A percentile compares a stretch with the other conserved stretches of the same genome.
Evolutionary conservation across 1,140 invertebrate species (phyloP).

Genomic region (Pseudoatta argentina): DNA sequence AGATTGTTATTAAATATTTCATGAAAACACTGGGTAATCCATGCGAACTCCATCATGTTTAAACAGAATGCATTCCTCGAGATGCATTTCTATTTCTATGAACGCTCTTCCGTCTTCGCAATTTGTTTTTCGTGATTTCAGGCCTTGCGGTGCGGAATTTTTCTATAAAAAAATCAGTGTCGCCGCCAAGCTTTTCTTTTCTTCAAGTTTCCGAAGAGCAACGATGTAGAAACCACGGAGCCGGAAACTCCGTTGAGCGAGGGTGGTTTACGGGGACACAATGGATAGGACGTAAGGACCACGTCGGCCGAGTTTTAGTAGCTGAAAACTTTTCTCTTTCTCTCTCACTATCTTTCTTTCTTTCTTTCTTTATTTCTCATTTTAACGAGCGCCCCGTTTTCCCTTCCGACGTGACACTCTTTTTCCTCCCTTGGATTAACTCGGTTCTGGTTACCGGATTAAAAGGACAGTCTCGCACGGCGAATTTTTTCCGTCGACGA

Average conservation of each 20-base stretch:
- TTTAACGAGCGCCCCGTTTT: constrained; percentile 14
- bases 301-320: constrained; percentile 38
- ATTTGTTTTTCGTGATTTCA: background rate
- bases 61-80: background rate
- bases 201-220: constrained; percentile 16
- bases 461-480: constrained; percentile 16
- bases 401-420: constrained; percentile 15
- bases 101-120: background rate
- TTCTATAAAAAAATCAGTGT: constrained; percentile 21
- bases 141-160: constrained; percentile 25
- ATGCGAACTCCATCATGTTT: background rate
- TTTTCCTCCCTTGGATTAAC: constrained; percentile 39
- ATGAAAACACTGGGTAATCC: constrained; percentile 6
- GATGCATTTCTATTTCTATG: background rate
- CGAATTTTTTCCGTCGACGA: constrained; percentile 35
- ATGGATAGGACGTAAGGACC: constrained; percentile 43
- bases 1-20: background rate
- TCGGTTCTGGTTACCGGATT: constrained; percentile 35
- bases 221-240: constrained; percentile 2
- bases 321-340: background rate
- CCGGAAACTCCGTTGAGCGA: constrained; percentile 21
- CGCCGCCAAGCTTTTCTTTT: constrained; percentile 32
- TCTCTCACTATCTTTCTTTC: background rate
- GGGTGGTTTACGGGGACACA: constrained; percentile 32
- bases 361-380: background rate